phyloP scores from a whole-genome alignment of 35 echinoderm and acorn worm genomes.

The Strongylocentrotus purpuratus region DNA sequence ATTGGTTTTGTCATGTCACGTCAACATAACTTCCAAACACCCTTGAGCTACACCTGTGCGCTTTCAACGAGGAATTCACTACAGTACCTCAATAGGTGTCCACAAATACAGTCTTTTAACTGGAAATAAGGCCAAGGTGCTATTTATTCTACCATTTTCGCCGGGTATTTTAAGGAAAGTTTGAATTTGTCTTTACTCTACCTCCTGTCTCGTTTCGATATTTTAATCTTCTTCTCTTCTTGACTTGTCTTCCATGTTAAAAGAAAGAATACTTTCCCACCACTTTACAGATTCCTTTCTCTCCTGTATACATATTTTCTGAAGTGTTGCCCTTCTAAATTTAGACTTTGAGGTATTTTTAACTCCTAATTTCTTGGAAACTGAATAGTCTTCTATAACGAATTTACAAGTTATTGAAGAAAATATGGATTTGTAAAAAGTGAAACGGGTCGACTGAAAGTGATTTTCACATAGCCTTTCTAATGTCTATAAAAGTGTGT shows the following conservation, averaged over 20 bases:
- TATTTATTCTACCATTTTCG: conserved; percentile 1
- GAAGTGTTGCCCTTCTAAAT: not conserved
- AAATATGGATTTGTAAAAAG: not conserved
- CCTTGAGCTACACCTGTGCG: not conserved
- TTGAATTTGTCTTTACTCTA: not conserved
- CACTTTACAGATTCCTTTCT: not conserved
- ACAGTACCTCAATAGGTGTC: not conserved
- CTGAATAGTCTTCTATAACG: not conserved
- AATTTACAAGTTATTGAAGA: not conserved
- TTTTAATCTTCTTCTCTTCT: not conserved
- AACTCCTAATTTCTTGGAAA: not conserved
- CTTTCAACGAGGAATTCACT: not conserved
- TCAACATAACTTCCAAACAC: not conserved
- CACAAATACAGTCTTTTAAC: not conserved
- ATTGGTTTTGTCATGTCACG: not conserved
- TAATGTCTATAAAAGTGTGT: not conserved
- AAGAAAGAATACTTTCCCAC: not conserved
- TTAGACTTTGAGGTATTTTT: not conserved
- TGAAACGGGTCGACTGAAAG: not conserved
- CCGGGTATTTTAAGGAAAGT: not conserved
- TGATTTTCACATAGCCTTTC: not conserved
- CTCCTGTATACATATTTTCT: not conserved
- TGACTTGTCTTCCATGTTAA: not conserved
- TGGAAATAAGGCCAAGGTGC: not conserved
- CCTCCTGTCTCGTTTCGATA: not conserved